Conservation (phyloP, 2,797 vertebrate species). For the Danio tinwini region DNA sequence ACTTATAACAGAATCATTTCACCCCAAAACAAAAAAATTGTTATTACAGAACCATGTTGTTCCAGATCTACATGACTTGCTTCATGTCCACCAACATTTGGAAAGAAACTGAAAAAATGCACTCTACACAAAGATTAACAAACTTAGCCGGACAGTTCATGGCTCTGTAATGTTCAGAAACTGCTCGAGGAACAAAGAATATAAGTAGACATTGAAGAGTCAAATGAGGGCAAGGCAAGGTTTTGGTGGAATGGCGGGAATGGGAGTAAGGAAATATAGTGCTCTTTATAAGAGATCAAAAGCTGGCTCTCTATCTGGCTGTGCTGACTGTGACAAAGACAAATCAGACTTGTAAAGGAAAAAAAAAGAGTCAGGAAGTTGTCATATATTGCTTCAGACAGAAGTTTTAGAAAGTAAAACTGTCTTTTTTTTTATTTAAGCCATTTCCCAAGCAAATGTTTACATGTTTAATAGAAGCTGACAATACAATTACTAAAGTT, state of each 20-base stretch:
- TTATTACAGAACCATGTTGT: neutral
- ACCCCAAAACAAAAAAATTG: neutral
- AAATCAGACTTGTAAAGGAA: slow-evolving; percentile 35
- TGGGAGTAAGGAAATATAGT: slow-evolving; percentile 13
- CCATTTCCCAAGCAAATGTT: slow-evolving; percentile 21
- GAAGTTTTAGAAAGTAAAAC: neutral
- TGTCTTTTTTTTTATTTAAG: slow-evolving; percentile 12
- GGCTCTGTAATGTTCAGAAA: too few relatives aligned
- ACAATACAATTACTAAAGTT: neutral
- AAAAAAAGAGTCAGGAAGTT: slow-evolving; percentile 36
- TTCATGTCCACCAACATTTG: slow-evolving; percentile 20
- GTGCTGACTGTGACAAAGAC: slow-evolving; percentile 46
- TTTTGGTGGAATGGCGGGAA: slow-evolving; percentile 21
- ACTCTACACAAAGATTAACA: slow-evolving; percentile 22
- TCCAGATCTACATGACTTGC: neutral
- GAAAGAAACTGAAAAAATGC: slow-evolving; percentile 1
- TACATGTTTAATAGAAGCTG: neutral
- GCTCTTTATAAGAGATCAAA: slow-evolving; percentile 54
- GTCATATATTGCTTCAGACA: slow-evolving; percentile 38
- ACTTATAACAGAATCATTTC: neutral
- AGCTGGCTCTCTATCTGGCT: slow-evolving; percentile 37
- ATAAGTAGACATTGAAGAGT: slow-evolving; percentile 42
- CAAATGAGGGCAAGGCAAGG: slow-evolving; percentile 42
- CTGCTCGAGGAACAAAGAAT: slow-evolving; percentile 49
- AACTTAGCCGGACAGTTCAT: slow-evolving; percentile 3